Percentiles rank a stretch among this genome's conserved stretches.
Conservation (phyloP, 2,113 vertebrate species). For the Tragelaphus strepsiceros region DNA sequence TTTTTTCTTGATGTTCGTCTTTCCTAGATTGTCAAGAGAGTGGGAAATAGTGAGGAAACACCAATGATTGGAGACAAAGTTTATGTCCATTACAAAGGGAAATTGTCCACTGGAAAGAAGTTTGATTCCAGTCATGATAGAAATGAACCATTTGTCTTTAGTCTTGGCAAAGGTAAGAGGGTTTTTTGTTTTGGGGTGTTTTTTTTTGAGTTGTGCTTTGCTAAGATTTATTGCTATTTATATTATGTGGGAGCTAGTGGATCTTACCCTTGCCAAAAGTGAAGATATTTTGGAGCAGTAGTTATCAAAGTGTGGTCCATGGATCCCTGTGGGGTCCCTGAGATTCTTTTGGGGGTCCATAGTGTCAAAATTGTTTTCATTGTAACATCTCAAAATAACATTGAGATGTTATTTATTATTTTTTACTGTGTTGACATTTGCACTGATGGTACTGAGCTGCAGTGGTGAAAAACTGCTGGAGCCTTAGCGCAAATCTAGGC, state of each 20-base stretch:
- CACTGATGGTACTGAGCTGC: neutral
- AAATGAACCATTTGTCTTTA: constrained; percentile 93
- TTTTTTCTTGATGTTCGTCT: neutral
- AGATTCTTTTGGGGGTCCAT: neutral
- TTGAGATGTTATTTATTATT: neutral
- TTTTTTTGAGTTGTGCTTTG: neutral
- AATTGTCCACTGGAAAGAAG: constrained; percentile 90
- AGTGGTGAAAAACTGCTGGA: neutral
- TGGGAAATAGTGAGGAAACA: constrained; percentile 83
- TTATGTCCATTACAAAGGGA: constrained; percentile 95
- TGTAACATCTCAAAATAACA: neutral
- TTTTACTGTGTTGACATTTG: neutral
- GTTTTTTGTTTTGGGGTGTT: neutral
- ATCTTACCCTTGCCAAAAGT: neutral
- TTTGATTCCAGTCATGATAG: constrained; percentile 94
- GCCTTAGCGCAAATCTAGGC: neutral
- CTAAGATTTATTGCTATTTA: constrained; percentile 9
- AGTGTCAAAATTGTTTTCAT: constrained; percentile 13
- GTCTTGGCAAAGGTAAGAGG: constrained; percentile 90
- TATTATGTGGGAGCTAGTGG: neutral
- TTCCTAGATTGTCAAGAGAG: constrained; percentile 86
- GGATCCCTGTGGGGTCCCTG: neutral
- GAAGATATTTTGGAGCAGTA: neutral
- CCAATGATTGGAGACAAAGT: constrained; percentile 97
- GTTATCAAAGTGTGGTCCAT: neutral